Evolutionary conservation across 2,888 invertebrate genomes (phyloP).

Genomic region (Callosobruchus maculatus): DNA sequence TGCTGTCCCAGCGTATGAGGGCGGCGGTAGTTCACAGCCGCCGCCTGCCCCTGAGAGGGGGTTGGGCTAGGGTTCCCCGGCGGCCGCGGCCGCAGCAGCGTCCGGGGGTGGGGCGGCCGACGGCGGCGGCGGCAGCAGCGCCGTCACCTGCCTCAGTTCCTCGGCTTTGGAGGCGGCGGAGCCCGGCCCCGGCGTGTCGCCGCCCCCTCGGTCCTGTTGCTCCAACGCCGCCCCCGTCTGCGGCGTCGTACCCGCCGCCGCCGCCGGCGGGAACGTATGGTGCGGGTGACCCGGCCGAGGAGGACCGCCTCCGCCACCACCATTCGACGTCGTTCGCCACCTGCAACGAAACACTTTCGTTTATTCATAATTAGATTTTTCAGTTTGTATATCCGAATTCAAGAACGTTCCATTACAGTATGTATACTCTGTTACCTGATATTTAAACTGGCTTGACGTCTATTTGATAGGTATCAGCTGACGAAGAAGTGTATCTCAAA

Average conservation of each 20-base stretch:
- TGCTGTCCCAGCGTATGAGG: background rate
- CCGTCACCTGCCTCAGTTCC: slow-evolving; percentile 41
- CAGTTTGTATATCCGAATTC: slow-evolving; percentile 17
- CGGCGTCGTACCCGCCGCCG: background rate
- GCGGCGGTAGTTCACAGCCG: background rate
- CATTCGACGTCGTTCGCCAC: slow-evolving; percentile 19
- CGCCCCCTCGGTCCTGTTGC: background rate
- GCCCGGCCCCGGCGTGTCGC: background rate
- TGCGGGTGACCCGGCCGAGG: slow-evolving; percentile 8
- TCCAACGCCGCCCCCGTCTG: background rate
- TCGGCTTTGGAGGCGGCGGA: background rate
- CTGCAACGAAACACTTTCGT: slow-evolving; percentile 30
- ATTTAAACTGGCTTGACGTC: no score
- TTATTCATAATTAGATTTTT: slow-evolving; percentile 23
- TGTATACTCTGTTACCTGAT: no score
- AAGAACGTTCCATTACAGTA: no score
- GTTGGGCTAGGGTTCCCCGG: background rate
- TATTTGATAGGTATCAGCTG: no score
- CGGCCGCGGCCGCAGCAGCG: background rate
- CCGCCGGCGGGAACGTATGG: slow-evolving; percentile 12
- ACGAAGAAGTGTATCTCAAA: no score
- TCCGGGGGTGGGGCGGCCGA: background rate
- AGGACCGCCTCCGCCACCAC: background rate
- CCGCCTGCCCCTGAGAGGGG: background rate
- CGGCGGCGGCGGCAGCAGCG: slow-evolving; percentile 31